Percentiles rank a stretch among this genome's conserved stretches.
Conservation (phyloP, 1,140 invertebrate genomes). For the Pygmarrhopalites habei region DNA sequence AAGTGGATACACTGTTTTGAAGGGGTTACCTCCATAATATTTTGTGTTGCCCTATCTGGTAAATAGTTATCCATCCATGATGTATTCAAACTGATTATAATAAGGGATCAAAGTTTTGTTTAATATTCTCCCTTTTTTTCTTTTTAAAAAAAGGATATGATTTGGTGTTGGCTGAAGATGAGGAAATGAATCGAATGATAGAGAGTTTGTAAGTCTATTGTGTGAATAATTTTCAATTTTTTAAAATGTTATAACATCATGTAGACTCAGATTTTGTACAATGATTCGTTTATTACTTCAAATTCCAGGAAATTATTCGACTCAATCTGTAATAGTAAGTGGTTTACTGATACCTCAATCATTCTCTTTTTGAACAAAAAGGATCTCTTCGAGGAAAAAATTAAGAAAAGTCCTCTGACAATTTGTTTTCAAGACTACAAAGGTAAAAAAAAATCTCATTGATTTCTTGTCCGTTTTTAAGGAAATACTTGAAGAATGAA, state of each 20-base stretch:
- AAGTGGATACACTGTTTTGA: conserved; percentile 98
- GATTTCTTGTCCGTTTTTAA: background rate
- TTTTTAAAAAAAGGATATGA: conserved; percentile 56
- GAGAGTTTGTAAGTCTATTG: no score
- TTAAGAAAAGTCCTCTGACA: conserved; percentile 79
- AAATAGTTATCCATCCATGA: conserved; percentile 30
- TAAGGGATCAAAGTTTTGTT: no score
- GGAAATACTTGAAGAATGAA: background rate
- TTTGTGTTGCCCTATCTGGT: conserved; percentile 88
- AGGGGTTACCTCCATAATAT: conserved; percentile 91
- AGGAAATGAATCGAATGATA: conserved; percentile 74
- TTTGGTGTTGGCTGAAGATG: conserved; percentile 60
- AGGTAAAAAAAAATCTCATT: conserved; percentile 53
- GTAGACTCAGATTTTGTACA: no score
- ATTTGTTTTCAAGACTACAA: conserved; percentile 92
- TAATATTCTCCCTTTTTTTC: background rate
- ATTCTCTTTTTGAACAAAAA: conserved; percentile 96
- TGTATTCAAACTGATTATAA: conserved; percentile 15
- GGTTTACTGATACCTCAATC: conserved; percentile 96
- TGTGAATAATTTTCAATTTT: no score
- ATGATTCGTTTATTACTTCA: no score
- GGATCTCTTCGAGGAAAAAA: conserved; percentile 92
- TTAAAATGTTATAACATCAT: no score
- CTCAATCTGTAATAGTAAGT: conserved; percentile 95
- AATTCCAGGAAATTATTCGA: conserved; percentile 93